Base-by-base conservation (phyloP, 2,113 vertebrate genomes). In the Coracopsis vasa region DNA sequence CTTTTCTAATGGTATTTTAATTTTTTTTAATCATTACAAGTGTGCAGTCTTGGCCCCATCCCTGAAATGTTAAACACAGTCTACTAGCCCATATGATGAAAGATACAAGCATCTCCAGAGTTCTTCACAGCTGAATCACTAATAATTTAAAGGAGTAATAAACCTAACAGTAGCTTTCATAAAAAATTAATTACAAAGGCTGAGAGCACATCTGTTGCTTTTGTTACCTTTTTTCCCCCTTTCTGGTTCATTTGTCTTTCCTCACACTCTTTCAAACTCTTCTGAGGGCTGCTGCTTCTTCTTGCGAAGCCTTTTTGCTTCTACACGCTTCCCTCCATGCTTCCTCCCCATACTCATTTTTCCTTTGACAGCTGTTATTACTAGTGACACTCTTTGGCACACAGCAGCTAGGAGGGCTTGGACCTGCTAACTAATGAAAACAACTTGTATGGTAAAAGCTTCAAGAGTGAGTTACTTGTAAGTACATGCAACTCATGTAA, bases 131-230 rank as follows among this genome's bases (percentile, higher is more conserved):
- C 33, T 94, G 86, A 96, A 93, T 95, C 95, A 93, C 92, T 78
- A 95, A 90, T 90, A 93, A 96, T 92, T 96, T 95, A 92, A 44
- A 66, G 48, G 75, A 84, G 54, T 35, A 95, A 92, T 93, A 96
- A 96, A 92, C 82, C 35, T 45, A 92, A 89, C 70, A 54, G 8
- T 77, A 44, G 69, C 73, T 79, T 92, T 91, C 91, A 96, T 97
- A 81, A 94, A 94, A 94, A 90, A 81, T 91, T 94, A 91, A 96
- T 94, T 45, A 84, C 33, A 79, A 80, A 64, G 72, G 53, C 90
- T 51, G 42, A 88, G 75, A 78, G 77, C 51, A 84, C 92, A 96
- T 92, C 92, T 96, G 94, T 86, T 92, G 88, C 94, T 85, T 92
- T 94, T 94, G 92, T 91, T 69, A 69, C 3, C 3, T 84, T 64